These are phyloP conservation scores for Saturnia pavonia DNA, from an alignment of 2,888 invertebrate species.

Conservation along the genomic window DNA sequence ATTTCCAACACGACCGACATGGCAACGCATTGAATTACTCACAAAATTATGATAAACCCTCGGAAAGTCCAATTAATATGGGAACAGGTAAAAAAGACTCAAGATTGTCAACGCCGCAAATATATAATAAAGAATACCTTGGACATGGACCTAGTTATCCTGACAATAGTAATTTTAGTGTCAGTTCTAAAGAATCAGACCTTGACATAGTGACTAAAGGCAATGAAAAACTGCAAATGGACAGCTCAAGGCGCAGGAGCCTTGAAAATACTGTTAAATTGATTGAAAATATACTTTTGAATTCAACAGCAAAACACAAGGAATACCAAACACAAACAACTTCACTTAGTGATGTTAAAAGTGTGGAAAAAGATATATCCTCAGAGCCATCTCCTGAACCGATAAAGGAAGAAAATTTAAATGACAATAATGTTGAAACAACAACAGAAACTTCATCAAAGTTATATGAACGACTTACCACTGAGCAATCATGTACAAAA, in stretches of 20 bases:
- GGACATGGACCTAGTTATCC: conserved; percentile 36
- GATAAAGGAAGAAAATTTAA: not conserved
- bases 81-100: conserved; percentile 22
- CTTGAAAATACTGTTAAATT: conserved; percentile 65
- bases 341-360: not conserved
- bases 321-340: not conserved
- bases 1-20: conserved; percentile 45
- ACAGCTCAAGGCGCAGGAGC: conserved; percentile 55
- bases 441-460: conserved; percentile 13
- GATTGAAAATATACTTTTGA: conserved; percentile 60
- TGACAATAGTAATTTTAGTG: conserved; percentile 32
- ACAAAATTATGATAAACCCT: conserved; percentile 33
- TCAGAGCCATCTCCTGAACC: not conserved
- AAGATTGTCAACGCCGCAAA: conserved; percentile 44
- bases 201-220: conserved; percentile 41
- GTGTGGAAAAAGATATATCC: not conserved
- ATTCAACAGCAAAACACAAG: conserved; percentile 9
- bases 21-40: conserved; percentile 34
- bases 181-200: conserved; percentile 33
- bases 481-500: not conserved
- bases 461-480: conserved; percentile 9
- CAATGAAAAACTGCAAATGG: conserved; percentile 34
- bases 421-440: conserved; percentile 10
- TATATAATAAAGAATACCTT: conserved; percentile 49
- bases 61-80: conserved; percentile 22